phyloP scores from a whole-genome alignment of 1,140 invertebrate genomes.

The Diploscapter pachys region DNA sequence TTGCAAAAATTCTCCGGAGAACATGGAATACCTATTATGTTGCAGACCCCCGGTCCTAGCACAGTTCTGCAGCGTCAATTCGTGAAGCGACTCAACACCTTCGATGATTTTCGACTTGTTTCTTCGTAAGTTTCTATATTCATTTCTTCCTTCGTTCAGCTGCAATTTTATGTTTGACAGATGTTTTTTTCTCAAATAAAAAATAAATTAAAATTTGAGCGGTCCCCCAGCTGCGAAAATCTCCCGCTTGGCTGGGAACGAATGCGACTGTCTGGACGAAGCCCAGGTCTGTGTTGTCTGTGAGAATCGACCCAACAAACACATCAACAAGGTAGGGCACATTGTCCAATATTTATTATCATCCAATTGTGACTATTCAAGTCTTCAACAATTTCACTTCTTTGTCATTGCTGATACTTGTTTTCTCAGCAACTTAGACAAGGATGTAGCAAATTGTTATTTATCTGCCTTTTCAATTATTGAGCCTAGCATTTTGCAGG shows the following conservation, averaged over 20 bases:
- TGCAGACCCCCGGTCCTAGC: too few relatives aligned
- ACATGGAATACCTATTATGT: too few relatives aligned
- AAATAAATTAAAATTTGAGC: not conserved
- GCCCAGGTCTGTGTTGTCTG: constrained; percentile 60
- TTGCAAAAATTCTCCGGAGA: too few relatives aligned
- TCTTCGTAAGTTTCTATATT: not conserved
- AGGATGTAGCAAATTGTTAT: too few relatives aligned
- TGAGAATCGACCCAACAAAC: constrained; percentile 64
- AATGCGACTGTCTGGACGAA: not conserved
- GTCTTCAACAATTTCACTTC: not conserved
- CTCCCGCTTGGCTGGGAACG: not conserved
- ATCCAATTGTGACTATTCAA: not conserved
- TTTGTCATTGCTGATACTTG: too few relatives aligned
- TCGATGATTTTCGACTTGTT: too few relatives aligned
- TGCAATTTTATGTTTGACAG: not conserved
- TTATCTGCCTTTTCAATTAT: not conserved
- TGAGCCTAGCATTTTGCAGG: constrained; percentile 8
- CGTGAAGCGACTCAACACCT: too few relatives aligned
- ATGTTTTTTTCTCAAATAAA: constrained; percentile 3
- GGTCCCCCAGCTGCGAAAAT: not conserved
- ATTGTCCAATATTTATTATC: not conserved
- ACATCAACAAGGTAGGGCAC: constrained; percentile 68
- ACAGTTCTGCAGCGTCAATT: too few relatives aligned
- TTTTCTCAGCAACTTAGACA: too few relatives aligned
- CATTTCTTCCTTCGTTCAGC: not conserved